These are phyloP conservation scores for Octodonta nipae DNA, from an alignment of 2,888 invertebrate species.

Conservation along the genomic window DNA sequence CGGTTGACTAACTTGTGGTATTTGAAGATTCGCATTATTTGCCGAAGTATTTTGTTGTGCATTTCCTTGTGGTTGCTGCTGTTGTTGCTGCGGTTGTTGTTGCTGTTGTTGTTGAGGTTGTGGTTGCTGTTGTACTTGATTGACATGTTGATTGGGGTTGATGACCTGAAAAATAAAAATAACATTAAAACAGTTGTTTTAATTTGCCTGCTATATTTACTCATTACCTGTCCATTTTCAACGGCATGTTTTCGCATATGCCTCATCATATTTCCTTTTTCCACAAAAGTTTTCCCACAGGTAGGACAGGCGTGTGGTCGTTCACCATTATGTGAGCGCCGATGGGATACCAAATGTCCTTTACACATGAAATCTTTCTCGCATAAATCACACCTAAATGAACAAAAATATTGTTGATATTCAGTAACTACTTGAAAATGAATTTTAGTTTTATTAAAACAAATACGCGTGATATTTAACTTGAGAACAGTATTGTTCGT, in stretches of 20 bases:
- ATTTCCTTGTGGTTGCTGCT: slow-evolving; percentile 7
- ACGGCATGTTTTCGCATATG: slow-evolving; percentile 55
- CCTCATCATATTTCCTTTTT: slow-evolving; percentile 63
- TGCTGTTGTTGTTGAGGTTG: slow-evolving; percentile 10
- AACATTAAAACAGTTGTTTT: neutral
- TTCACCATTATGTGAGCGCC: slow-evolving; percentile 61
- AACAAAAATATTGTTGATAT: neutral
- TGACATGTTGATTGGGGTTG: neutral
- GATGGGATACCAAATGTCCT: slow-evolving; percentile 71
- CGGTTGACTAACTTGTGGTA: slow-evolving; percentile 25
- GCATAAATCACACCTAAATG: slow-evolving; percentile 54
- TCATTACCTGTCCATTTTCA: slow-evolving; percentile 12
- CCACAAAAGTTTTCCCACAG: slow-evolving; percentile 67
- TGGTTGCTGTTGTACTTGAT: slow-evolving; percentile 3
- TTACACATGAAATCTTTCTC: slow-evolving; percentile 81
- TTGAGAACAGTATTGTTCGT: too few relatives aligned
- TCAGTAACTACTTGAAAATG: too few relatives aligned
- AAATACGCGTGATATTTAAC: too few relatives aligned
- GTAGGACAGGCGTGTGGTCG: slow-evolving; percentile 51
- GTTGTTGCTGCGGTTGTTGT: slow-evolving; percentile 5
- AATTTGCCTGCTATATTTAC: neutral
- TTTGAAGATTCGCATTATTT: slow-evolving; percentile 21
- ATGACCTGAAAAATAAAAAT: neutral
- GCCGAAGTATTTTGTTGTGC: slow-evolving; percentile 10
- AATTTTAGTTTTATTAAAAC: too few relatives aligned